Evolutionary conservation across 2,113 vertebrate genomes (phyloP).

Genomic region (Marmota monax): DNA sequence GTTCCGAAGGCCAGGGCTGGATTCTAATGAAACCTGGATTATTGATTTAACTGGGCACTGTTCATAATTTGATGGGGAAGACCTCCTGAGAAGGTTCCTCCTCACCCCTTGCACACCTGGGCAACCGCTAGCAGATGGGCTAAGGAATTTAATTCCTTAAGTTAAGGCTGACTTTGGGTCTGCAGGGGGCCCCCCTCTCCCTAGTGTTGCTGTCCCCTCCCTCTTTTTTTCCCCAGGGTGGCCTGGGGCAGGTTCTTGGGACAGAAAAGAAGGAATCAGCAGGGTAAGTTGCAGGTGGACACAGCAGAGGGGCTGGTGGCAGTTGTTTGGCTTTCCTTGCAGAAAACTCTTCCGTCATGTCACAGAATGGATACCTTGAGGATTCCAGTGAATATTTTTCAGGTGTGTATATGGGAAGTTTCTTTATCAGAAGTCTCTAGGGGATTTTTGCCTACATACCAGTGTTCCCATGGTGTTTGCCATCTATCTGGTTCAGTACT

Average conservation of each 20-base stretch:
- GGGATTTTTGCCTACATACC: background rate
- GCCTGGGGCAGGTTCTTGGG: background rate
- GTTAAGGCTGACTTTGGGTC: background rate
- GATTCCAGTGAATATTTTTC: conserved; percentile 91
- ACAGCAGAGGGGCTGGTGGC: background rate
- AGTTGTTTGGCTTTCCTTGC: conserved; percentile 63
- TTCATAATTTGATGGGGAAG: background rate
- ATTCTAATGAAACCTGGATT: background rate
- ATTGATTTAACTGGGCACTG: background rate
- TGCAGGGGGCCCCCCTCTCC: background rate
- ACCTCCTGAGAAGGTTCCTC: background rate
- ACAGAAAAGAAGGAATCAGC: background rate
- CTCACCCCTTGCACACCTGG: background rate
- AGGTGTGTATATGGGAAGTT: background rate
- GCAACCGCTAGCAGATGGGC: background rate
- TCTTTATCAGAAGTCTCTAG: background rate
- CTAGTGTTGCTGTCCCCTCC: background rate
- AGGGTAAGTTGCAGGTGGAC: background rate
- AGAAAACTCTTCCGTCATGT: conserved; percentile 86
- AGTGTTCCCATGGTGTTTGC: background rate
- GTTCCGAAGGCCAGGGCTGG: accelerated
- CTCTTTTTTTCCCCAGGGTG: background rate
- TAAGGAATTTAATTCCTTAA: background rate
- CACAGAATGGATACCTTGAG: conserved; percentile 93
- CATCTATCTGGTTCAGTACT: background rate